A percentile compares a stretch with the other conserved stretches of the same genome.
These are phyloP conservation scores for Cepaea nemoralis DNA, from an alignment of 1,140 invertebrate genomes.

Conservation along the genomic window DNA sequence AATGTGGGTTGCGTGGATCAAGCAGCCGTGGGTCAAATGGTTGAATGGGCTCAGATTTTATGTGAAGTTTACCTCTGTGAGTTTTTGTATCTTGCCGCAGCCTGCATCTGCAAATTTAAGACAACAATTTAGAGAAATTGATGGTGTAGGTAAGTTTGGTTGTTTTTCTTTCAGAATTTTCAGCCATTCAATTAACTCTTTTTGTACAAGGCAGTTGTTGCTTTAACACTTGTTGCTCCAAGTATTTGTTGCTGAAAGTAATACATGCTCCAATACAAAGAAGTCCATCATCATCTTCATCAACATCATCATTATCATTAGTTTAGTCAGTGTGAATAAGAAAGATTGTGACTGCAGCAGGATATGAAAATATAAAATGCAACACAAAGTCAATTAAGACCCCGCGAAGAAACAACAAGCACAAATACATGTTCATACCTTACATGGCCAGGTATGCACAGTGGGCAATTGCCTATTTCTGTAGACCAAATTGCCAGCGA, in stretches of 20 bases:
- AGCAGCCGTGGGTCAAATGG: slow-evolving; percentile 49
- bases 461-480: too few species aligned
- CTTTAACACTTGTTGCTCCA: neutral
- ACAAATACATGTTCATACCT: too few species aligned
- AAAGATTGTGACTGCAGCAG: too few species aligned
- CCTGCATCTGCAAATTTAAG: slow-evolving; percentile 7
- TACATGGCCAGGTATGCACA: too few species aligned
- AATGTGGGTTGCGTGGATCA: slow-evolving; percentile 63
- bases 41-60: neutral
- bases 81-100: neutral
- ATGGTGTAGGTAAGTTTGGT: too few species aligned
- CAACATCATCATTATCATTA: too few species aligned
- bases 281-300: neutral
- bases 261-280: neutral
- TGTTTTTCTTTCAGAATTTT: neutral
- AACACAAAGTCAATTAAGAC: too few species aligned
- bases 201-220: neutral
- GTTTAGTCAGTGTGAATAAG: too few species aligned
- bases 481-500: too few species aligned
- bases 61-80: neutral
- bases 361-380: too few species aligned
- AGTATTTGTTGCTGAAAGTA: neutral
- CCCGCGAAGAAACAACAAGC: too few species aligned
- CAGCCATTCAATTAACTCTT: neutral
- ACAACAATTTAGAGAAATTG: neutral